A percentile compares a stretch with the other conserved stretches of the same genome.
phyloP scores from a whole-genome alignment of 2,797 vertebrate species.

The Phrynocephalus guinanensis region DNA sequence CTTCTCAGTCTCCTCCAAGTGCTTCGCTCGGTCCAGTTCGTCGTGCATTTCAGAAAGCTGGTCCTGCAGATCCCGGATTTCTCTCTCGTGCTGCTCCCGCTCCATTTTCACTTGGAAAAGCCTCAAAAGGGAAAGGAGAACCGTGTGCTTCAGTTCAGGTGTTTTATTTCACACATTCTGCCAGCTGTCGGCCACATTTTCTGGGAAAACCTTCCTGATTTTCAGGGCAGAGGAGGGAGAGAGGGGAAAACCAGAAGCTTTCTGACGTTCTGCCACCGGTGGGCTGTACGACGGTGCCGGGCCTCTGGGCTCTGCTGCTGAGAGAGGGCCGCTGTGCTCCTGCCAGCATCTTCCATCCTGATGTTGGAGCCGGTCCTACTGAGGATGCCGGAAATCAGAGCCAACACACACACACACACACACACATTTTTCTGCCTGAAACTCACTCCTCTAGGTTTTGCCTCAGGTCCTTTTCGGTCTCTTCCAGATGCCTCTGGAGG shows the following conservation, averaged over 20 bases:
- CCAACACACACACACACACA: rapidly evolving
- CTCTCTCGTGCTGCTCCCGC: conserved; percentile 92
- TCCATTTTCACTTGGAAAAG: conserved; percentile 99
- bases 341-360: too few species aligned
- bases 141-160: conserved; percentile 39
- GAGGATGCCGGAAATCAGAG: too few species aligned
- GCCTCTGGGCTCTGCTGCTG: too few species aligned
- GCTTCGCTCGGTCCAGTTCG: conserved; percentile 91
- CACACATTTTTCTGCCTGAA: background rate
- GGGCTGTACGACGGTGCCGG: too few species aligned
- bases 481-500: conserved; percentile 84
- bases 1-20: conserved; percentile 84
- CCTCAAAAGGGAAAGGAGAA: conserved; percentile 70
- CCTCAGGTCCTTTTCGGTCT: conserved; percentile 88
- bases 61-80: conserved; percentile 97
- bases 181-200: background rate
- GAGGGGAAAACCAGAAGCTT: too few species aligned
- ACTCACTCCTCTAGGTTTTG: conserved; percentile 93
- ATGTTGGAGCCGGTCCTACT: too few species aligned
- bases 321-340: too few species aligned
- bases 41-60: conserved; percentile 99
- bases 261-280: too few species aligned
- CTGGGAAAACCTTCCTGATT: background rate
- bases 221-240: background rate
- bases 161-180: rapidly evolving